These are phyloP conservation scores for Eunapius fragilis DNA, from an alignment of 37 sponge, comb jelly and placozoan species.

Conservation along the genomic window DNA sequence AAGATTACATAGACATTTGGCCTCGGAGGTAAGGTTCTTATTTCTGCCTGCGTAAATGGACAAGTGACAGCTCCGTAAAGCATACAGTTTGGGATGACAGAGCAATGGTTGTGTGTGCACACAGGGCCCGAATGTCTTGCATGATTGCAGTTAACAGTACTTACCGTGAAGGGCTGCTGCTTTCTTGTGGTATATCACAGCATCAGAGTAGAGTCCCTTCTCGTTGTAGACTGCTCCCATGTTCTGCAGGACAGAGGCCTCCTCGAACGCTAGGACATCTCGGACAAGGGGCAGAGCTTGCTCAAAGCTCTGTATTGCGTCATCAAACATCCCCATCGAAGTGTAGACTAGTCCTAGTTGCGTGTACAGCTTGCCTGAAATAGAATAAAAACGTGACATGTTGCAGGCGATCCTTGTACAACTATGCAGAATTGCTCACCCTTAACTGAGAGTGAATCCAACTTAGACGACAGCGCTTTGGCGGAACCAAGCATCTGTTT, in stretches of 20 bases:
- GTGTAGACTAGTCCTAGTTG: constrained; percentile 66
- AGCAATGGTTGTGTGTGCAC: background rate
- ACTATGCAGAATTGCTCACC: constrained; percentile 29
- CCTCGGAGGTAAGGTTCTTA: constrained; percentile 44
- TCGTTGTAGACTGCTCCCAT: constrained; percentile 87
- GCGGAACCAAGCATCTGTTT: constrained; percentile 58
- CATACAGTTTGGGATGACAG: background rate
- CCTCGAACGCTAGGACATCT: constrained; percentile 7
- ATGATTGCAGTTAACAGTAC: background rate
- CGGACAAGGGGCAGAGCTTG: constrained; percentile 60
- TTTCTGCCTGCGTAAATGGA: constrained; percentile 22
- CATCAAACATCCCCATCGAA: constrained; percentile 31
- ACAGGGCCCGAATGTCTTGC: background rate
- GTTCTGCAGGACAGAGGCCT: constrained; percentile 81
- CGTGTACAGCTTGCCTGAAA: constrained; percentile 57
- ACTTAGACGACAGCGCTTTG: constrained; percentile 31
- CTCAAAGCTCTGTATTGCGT: constrained; percentile 68
- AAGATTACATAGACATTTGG: constrained; percentile 77
- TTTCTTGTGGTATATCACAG: constrained; percentile 60
- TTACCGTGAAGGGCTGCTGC: constrained; percentile 67
- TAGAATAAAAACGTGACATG: too few species aligned
- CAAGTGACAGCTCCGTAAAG: background rate
- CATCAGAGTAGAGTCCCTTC: constrained; percentile 49
- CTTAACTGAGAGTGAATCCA: constrained; percentile 27
- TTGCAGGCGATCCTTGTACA: too few species aligned